phyloP scores from a whole-genome alignment of 1,140 invertebrate species.

The Leucophenga varia region DNA sequence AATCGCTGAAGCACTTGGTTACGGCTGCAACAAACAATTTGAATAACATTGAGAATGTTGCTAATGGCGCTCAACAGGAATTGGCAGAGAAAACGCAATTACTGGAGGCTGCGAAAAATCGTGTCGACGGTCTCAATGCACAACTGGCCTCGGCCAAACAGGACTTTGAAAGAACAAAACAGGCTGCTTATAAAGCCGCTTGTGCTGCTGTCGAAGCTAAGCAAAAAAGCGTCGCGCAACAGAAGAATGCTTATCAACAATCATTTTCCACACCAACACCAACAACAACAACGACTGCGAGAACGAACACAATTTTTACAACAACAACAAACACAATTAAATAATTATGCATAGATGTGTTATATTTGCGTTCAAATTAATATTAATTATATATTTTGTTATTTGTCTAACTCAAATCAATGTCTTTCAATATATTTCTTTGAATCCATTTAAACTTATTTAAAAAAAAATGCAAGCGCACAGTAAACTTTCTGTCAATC shows the following conservation, averaged over 20 bases:
- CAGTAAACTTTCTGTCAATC: too few relatives aligned
- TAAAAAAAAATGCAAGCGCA: too few relatives aligned
- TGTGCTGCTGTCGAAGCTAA: conserved; percentile 65
- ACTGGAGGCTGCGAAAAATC: conserved; percentile 64
- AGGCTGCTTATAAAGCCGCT: conserved; percentile 64
- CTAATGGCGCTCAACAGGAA: conserved; percentile 61
- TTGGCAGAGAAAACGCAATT: conserved; percentile 66
- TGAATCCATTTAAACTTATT: too few relatives aligned
- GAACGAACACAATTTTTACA: background rate
- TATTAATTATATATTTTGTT: too few relatives aligned
- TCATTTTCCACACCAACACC: too few relatives aligned
- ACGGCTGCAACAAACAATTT: conserved; percentile 61
- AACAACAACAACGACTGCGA: background rate
- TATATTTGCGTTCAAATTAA: too few relatives aligned
- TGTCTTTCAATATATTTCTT: too few relatives aligned
- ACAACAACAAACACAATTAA: background rate
- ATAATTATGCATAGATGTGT: too few relatives aligned
- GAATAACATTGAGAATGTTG: conserved; percentile 62
- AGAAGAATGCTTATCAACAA: too few relatives aligned
- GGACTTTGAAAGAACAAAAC: conserved; percentile 65
- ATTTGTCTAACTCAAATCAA: too few relatives aligned
- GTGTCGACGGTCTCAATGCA: conserved; percentile 61
- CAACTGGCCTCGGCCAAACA: conserved; percentile 62
- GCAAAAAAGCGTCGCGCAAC: conserved; percentile 21
- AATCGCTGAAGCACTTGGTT: conserved; percentile 55